Evolutionary conservation across 2,113 vertebrate species (phyloP).

Genomic region (Mola mola): DNA sequence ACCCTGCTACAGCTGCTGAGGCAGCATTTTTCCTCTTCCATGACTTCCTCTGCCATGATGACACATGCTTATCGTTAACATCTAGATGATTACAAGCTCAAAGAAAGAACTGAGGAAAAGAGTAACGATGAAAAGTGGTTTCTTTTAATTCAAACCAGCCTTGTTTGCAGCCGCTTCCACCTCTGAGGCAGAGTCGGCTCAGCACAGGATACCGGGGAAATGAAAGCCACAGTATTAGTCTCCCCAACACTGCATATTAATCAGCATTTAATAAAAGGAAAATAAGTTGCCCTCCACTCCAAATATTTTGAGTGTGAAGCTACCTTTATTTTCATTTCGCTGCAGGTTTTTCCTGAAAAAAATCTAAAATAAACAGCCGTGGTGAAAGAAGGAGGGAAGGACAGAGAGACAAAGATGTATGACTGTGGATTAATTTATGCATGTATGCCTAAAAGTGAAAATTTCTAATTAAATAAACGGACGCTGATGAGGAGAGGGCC

Average conservation of each 20-base stretch:
- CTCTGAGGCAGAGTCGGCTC: conserved; percentile 79
- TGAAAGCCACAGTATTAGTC: conserved; percentile 89
- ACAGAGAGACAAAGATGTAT: conserved; percentile 41
- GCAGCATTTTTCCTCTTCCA: conserved; percentile 39
- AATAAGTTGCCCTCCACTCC: conserved; percentile 90
- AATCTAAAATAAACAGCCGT: conserved; percentile 73
- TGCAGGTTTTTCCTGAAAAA: conserved; percentile 68
- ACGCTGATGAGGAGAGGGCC: conserved; percentile 73
- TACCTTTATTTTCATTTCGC: conserved; percentile 78
- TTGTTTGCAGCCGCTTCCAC: conserved; percentile 81
- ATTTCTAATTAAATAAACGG: conserved; percentile 74
- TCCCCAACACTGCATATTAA: conserved; percentile 95
- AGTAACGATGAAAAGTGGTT: conserved; percentile 64
- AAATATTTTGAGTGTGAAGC: conserved; percentile 89
- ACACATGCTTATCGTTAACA: conserved; percentile 21
- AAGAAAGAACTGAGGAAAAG: conserved; percentile 34
- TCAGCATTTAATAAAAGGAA: conserved; percentile 95
- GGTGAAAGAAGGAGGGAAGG: conserved; percentile 71
- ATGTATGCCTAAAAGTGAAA: conserved; percentile 45
- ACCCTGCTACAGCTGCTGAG: conserved; percentile 29
- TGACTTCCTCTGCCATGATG: conserved; percentile 40
- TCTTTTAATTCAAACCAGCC: conserved; percentile 91
- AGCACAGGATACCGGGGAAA: conserved; percentile 89
- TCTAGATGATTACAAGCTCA: conserved; percentile 54
- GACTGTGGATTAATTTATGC: conserved; percentile 51